Evolutionary conservation across 2,797 vertebrate species (phyloP).

Genomic region (Epinephelus malabaricus): DNA sequence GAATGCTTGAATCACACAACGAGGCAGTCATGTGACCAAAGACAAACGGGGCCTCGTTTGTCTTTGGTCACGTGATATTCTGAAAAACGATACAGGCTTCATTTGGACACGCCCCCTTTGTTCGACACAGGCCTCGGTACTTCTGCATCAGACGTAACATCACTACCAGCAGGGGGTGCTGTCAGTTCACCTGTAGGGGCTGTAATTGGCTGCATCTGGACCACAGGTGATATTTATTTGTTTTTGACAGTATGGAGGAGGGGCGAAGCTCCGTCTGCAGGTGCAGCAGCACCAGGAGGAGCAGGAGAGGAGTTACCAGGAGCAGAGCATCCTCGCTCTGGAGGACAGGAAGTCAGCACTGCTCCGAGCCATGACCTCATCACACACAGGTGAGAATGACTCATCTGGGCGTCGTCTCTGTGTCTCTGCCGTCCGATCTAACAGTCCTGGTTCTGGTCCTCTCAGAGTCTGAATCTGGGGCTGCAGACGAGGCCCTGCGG

Average conservation of each 20-base stretch:
- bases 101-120: too few species aligned
- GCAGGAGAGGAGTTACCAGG: constrained; percentile 81
- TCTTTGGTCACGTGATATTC: too few species aligned
- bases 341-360: constrained; percentile 85
- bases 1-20: too few species aligned
- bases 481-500: constrained; percentile 35
- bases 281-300: constrained; percentile 74
- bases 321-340: constrained; percentile 85
- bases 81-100: too few species aligned
- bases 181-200: too few species aligned
- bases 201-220: too few species aligned
- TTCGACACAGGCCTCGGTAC: too few species aligned
- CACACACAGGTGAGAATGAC: constrained; percentile 41
- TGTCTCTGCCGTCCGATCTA: not conserved
- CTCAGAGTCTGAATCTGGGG: constrained; percentile 1
- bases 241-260: constrained; percentile 30
- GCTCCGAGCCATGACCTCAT: constrained; percentile 74
- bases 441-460: constrained; percentile 7
- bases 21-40: too few species aligned
- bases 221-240: not conserved
- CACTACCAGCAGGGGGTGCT: too few species aligned
- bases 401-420: not conserved
- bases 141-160: too few species aligned
- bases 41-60: too few species aligned
- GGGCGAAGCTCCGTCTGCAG: constrained; percentile 27